Evolutionary conservation across 2,888 invertebrate species (phyloP).

Genomic region (Chalcosyrphus nemorum): DNA sequence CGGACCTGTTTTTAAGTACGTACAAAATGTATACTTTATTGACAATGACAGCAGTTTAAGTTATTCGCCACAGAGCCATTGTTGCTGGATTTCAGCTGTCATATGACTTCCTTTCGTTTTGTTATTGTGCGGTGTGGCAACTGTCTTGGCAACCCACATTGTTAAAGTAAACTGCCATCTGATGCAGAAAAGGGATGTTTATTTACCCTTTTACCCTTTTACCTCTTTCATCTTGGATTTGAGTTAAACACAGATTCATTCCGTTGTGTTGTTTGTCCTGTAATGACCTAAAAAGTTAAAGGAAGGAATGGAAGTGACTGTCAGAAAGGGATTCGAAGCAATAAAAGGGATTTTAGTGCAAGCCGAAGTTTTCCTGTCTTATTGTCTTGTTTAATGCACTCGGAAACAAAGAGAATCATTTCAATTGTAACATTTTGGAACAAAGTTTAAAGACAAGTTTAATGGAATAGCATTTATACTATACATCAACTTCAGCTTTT

Average conservation of each 20-base stretch:
- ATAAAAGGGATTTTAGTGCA: slow-evolving; percentile 7
- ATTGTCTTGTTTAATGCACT: not conserved
- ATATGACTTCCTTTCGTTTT: slow-evolving; percentile 27
- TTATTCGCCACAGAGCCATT: slow-evolving; percentile 32
- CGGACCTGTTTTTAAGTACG: not conserved
- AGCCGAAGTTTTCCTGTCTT: not conserved
- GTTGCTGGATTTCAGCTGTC: slow-evolving; percentile 25
- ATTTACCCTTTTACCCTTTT: not conserved
- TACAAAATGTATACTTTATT: slow-evolving; percentile 10
- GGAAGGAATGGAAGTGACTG: not conserved
- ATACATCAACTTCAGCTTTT: no score
- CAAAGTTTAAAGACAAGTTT: no score
- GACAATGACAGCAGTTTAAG: slow-evolving; percentile 47
- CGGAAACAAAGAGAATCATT: not conserved
- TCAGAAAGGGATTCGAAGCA: slow-evolving; percentile 1
- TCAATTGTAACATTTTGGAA: not conserved
- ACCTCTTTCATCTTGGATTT: not conserved
- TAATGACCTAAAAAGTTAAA: not conserved
- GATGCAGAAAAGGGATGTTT: slow-evolving; percentile 21
- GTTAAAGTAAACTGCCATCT: slow-evolving; percentile 14
- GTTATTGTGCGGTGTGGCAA: not conserved
- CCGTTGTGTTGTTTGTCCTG: not conserved
- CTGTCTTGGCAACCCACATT: slow-evolving; percentile 27
- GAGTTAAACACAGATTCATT: not conserved
- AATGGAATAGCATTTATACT: no score